These are phyloP conservation scores for Biston betularia DNA, from an alignment of 2,888 invertebrate species.

Conservation along the genomic window DNA sequence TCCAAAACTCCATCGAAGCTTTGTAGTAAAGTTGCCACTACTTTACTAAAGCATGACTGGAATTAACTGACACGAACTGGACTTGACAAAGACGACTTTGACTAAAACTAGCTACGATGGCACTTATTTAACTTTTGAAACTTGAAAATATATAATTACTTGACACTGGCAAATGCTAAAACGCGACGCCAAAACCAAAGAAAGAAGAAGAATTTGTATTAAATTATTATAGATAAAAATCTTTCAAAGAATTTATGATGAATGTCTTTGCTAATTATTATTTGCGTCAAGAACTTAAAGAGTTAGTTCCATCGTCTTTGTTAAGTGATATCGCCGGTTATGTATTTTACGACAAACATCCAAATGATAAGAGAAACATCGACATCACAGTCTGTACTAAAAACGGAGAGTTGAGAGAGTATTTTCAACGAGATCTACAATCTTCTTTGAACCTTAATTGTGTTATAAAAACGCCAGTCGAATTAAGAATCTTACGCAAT, in stretches of 20 bases:
- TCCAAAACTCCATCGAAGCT: too few species aligned
- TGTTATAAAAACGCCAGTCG: constrained; percentile 39
- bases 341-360: constrained; percentile 72
- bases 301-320: constrained; percentile 62
- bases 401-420: constrained; percentile 68
- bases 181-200: too few species aligned
- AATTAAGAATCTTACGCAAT: constrained; percentile 67
- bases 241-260: constrained; percentile 13
- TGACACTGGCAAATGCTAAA: too few species aligned
- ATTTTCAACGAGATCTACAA: constrained; percentile 61
- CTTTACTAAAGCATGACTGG: too few species aligned
- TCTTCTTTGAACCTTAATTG: constrained; percentile 53
- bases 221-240: too few species aligned
- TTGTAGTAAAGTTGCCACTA: too few species aligned
- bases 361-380: constrained; percentile 57
- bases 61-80: too few species aligned
- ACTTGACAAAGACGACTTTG: too few species aligned
- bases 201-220: too few species aligned
- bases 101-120: too few species aligned
- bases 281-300: constrained; percentile 56
- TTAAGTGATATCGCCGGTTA: constrained; percentile 64
- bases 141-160: too few species aligned
- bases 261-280: constrained; percentile 52
- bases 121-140: too few species aligned
- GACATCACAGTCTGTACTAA: constrained; percentile 70